Percentiles rank a stretch among this genome's conserved stretches.
Conservation (phyloP, 2,888 invertebrate species). For the Epicampocera succincta region DNA sequence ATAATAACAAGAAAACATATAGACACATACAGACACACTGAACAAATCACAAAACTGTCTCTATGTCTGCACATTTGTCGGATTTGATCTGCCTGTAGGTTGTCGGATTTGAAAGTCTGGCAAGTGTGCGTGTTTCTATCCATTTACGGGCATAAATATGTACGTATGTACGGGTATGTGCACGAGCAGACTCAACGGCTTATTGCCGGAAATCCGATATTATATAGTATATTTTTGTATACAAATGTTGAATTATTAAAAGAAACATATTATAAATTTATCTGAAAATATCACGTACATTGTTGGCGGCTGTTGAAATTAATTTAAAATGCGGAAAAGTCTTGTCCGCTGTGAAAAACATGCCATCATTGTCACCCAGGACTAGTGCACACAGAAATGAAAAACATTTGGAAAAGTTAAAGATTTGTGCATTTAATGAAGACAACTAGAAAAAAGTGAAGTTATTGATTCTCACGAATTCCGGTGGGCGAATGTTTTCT, state of each 20-base stretch:
- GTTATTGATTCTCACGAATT: not conserved
- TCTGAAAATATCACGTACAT: conserved; percentile 63
- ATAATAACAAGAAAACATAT: not conserved
- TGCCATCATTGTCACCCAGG: not conserved
- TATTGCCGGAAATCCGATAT: conserved; percentile 69
- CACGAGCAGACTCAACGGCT: conserved; percentile 58
- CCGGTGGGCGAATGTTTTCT: conserved; percentile 22
- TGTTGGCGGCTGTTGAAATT: conserved; percentile 39
- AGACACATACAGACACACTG: conserved; percentile 28
- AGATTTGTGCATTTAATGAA: conserved; percentile 8
- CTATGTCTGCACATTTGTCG: conserved; percentile 50
- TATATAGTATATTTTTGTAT: conserved; percentile 16
- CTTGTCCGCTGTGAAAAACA: conserved; percentile 26
- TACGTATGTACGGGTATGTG: not conserved
- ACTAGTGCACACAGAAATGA: not conserved
- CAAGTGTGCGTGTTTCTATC: conserved; percentile 21
- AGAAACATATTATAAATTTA: conserved; percentile 47
- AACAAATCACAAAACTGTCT: conserved; percentile 51
- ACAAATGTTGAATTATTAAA: conserved; percentile 51
- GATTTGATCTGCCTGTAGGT: conserved; percentile 32
- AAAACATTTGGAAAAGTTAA: not conserved
- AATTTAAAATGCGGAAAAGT: conserved; percentile 58
- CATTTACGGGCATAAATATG: not conserved
- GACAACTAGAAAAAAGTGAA: not conserved
- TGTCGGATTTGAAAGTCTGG: conserved; percentile 34